Evolutionary conservation across 1,140 invertebrate species (phyloP), one percentile per base, ranked within the genome.

Genomic region (Venturia canescens): DNA sequence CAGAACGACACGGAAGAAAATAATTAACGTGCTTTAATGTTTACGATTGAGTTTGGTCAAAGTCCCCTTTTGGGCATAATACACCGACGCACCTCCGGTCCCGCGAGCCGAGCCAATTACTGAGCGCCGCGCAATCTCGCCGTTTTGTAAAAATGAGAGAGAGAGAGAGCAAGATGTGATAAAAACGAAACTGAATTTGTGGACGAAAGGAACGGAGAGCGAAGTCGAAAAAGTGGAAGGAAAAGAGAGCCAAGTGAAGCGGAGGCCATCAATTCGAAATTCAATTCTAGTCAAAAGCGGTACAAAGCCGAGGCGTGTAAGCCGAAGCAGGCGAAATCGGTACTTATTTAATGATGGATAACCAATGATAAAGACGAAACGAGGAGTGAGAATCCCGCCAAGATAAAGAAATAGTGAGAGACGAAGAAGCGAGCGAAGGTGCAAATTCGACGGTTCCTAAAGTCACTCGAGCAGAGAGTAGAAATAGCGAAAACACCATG

Each of bases 1-100:
- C 9, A 82, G 63, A 63, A 21, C 71, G 76, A 44, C 77, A 79
- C 76, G 57, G 78, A 79, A 53, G 29, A 72, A 74, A n/a, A 70
- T 79, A 34, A 83, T 26, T 57, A 79, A 78, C 82, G 85, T 83
- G 44, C 84, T 87, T 90, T 91, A 88, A 89, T 88, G 83, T 86
- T 91, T 90, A 90, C 83, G 85, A 91, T 91, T 92, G 87, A 90
- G 89, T 92, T 92, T 91, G 83, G 83, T 90, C 88, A 84, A 92
- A 92, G 90, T 90, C 90, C 90, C 90, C 90, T 91, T 92, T 91
- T 92, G 91, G 91, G 91, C 91, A 90, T 89, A 89, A 69, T 85
- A 91, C 86, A 91, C 88, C 89, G 90, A 91, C 90, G 90, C 89
- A 92, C 85, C 90, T 89, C 76, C 78, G 83, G 86, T 88, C 87